Percentiles rank a stretch among this genome's conserved stretches.
These are phyloP conservation scores for Galagoides demidoff DNA, from an alignment of 2,797 vertebrate genomes.

Conservation along the genomic window DNA sequence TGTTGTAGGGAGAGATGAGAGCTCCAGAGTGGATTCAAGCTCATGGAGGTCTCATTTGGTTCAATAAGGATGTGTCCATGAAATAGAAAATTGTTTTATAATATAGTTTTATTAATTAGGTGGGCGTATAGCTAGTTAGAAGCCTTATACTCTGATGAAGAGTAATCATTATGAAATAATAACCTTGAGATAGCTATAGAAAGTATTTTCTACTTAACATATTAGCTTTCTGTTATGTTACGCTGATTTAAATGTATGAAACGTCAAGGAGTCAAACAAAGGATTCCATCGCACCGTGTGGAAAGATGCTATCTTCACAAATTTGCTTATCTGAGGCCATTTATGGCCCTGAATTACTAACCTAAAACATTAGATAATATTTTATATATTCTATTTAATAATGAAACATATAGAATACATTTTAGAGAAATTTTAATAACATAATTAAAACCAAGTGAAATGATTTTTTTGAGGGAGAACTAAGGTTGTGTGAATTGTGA, in stretches of 20 bases:
- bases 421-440: constrained; percentile 28
- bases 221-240: neutral
- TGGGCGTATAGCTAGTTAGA: neutral
- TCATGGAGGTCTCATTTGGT: neutral
- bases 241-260: neutral
- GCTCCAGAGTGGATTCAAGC: too few species aligned
- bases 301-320: neutral
- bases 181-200: neutral
- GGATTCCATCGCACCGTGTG: neutral
- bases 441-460: constrained; percentile 24
- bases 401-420: neutral
- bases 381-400: constrained; percentile 45
- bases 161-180: neutral
- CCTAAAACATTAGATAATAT: constrained; percentile 1
- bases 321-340: neutral
- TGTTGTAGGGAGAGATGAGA: neutral
- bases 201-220: neutral
- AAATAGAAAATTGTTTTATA: neutral
- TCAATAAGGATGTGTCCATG: neutral
- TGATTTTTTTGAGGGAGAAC: neutral
- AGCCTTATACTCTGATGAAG: neutral
- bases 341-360: neutral
- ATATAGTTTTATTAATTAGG: neutral
- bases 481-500: neutral
- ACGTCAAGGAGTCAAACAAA: neutral